These are phyloP conservation scores for Mystacornis crossleyi DNA, from an alignment of 2,113 vertebrate genomes.

Conservation along the genomic window DNA sequence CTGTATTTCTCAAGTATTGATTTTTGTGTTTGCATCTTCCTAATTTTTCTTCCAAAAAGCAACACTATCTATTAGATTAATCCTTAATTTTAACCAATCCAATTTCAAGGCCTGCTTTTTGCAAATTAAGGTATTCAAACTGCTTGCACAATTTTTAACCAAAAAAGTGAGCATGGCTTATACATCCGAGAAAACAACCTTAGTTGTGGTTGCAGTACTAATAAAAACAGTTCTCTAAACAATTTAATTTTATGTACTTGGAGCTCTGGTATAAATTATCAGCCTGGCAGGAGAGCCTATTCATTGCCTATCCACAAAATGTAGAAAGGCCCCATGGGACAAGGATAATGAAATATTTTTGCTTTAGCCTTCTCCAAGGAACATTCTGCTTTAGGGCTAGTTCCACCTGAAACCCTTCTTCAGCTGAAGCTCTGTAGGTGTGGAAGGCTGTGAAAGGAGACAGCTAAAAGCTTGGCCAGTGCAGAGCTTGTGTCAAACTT, in stretches of 20 bases:
- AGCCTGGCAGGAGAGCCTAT: background rate
- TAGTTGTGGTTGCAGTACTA: background rate
- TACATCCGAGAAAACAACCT: background rate
- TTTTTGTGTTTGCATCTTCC: background rate
- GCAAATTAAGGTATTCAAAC: background rate
- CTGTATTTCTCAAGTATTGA: background rate
- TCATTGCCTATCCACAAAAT: background rate
- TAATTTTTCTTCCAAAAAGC: background rate
- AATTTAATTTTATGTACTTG: background rate
- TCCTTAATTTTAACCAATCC: background rate
- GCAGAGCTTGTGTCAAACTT: background rate
- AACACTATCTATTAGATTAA: background rate
- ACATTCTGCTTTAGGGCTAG: background rate
- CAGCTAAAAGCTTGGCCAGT: background rate
- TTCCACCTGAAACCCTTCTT: background rate
- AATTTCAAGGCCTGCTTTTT: background rate
- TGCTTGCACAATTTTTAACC: background rate
- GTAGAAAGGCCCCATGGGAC: background rate
- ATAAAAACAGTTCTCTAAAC: background rate
- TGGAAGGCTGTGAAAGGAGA: background rate
- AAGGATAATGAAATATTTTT: background rate
- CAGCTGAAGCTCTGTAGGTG: background rate
- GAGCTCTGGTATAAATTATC: background rate
- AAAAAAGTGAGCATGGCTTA: background rate
- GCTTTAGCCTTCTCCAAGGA: background rate